phyloP scores from a whole-genome alignment of 2,113 vertebrate genomes.

The Hystrix brachyura region DNA sequence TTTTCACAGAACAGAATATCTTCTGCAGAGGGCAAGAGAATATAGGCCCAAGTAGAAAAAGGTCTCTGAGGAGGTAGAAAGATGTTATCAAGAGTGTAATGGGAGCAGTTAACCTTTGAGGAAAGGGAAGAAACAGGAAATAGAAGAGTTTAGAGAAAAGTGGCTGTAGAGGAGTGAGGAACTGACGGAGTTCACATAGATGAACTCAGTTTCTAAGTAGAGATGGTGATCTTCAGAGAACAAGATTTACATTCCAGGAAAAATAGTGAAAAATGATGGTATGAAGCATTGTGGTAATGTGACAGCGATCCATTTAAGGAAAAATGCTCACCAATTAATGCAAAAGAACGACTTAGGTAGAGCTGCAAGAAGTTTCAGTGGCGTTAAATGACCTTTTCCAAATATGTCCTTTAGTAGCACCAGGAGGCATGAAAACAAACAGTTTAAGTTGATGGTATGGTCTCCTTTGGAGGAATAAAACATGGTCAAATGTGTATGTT shows the following conservation, averaged over 20 bases:
- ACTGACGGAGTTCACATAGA: neutral
- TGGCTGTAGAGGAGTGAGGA: neutral
- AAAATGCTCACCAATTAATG: neutral
- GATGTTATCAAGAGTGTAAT: neutral
- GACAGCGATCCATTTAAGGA: neutral
- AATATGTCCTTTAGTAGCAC: neutral
- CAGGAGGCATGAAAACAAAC: constrained; percentile 37
- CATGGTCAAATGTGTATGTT: neutral
- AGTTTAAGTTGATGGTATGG: neutral
- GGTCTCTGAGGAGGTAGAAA: neutral
- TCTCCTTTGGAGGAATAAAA: neutral
- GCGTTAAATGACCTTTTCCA: neutral
- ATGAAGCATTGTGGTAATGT: neutral
- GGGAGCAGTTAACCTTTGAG: neutral
- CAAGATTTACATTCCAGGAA: neutral
- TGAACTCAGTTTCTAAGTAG: neutral
- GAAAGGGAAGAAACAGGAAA: neutral
- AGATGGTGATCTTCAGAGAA: neutral
- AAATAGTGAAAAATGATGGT: neutral
- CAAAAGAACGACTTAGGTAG: neutral
- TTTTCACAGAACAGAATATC: neutral
- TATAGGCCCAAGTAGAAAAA: neutral
- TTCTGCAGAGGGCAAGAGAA: neutral
- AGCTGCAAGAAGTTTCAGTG: neutral
- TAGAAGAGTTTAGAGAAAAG: neutral